Conservation (phyloP, 2,797 vertebrate genomes). For the Perodicticus potto region DNA sequence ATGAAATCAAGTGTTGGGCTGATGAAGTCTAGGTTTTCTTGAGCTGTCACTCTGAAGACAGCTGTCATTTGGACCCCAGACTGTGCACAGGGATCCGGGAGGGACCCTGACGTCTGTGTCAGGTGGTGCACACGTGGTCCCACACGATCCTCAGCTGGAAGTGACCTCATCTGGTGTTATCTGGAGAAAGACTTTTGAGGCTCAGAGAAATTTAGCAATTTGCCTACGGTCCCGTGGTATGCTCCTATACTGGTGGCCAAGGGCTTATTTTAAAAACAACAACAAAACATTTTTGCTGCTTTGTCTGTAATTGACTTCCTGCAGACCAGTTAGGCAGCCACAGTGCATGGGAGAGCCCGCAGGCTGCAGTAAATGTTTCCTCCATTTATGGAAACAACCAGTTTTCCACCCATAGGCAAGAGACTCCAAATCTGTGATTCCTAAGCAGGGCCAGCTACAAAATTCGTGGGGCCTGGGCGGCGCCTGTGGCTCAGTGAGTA, state of each 20-base stretch:
- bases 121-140: too few relatives aligned
- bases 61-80: rapidly evolving
- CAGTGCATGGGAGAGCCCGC: rapidly evolving
- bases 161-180: too few relatives aligned
- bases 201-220: neutral
- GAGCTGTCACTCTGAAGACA: neutral
- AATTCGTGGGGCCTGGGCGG: neutral
- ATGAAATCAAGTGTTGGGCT: neutral
- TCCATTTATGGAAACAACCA: neutral
- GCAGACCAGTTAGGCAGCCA: rapidly evolving
- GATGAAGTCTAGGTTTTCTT: rapidly evolving
- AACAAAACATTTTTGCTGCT: neutral
- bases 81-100: too few relatives aligned
- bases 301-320: neutral
- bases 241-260: rapidly evolving
- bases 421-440: too few relatives aligned
- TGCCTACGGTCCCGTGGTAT: rapidly evolving
- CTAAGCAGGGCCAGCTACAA: neutral
- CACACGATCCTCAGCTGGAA: rapidly evolving
- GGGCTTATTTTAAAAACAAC: neutral
- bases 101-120: too few relatives aligned
- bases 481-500: too few relatives aligned
- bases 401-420: neutral
- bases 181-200: too few relatives aligned
- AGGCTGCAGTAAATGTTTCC: rapidly evolving